phyloP scores from a whole-genome alignment of 2,113 vertebrate genomes.

The Sceloporus tristichus region DNA sequence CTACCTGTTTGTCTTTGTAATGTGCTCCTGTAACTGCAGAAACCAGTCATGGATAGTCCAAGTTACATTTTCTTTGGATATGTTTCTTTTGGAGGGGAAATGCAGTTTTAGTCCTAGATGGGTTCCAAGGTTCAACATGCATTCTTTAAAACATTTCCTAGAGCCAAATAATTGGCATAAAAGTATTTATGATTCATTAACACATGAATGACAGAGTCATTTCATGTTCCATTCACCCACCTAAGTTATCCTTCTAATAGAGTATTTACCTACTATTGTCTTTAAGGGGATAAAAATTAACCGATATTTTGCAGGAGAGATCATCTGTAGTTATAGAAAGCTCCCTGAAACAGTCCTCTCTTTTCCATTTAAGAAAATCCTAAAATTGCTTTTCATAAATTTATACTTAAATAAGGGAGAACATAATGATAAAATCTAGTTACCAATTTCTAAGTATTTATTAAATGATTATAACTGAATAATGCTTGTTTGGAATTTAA shows the following conservation, averaged over 20 bases:
- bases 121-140: not conserved
- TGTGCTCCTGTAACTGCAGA: not conserved
- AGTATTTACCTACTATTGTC: not conserved
- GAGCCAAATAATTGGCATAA: not conserved
- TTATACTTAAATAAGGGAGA: not conserved
- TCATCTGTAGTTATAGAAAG: not conserved
- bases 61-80: not conserved
- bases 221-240: not conserved
- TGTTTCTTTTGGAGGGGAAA: not conserved
- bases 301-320: not conserved
- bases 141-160: not conserved
- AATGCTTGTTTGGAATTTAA: not conserved
- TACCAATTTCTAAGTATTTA: not conserved
- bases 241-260: not conserved
- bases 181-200: not conserved
- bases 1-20: too few species aligned
- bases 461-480: not conserved
- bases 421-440: not conserved
- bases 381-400: not conserved
- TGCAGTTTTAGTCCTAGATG: too few species aligned
- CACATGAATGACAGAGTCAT: not conserved
- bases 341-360: not conserved
- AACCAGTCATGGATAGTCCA: not conserved
- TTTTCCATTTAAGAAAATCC: not conserved
- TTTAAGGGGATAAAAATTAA: not conserved